A percentile compares a stretch with the other conserved stretches of the same genome.
Conservation (phyloP, 2,113 vertebrate genomes). For the Hemiscyllium ocellatum region DNA sequence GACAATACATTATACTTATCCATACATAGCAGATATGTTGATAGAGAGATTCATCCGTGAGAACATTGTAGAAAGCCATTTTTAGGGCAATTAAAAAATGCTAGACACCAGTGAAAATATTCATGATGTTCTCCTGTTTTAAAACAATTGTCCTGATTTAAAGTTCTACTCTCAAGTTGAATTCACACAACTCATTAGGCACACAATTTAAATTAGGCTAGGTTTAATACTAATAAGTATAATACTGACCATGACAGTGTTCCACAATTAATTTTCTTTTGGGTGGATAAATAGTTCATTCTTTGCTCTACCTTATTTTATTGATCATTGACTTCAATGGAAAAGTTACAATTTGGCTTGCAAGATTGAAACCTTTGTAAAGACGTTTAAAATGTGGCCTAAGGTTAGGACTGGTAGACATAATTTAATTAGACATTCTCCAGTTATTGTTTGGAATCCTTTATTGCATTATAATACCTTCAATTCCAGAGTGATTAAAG, state of each 20-base stretch:
- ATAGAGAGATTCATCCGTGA: neutral
- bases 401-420: neutral
- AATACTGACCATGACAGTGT: neutral
- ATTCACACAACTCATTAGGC: neutral
- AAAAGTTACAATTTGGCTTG: neutral
- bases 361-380: neutral
- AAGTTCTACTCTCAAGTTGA: neutral
- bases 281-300: neutral
- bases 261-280: neutral
- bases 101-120: neutral
- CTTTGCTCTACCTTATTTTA: neutral
- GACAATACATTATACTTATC: constrained; percentile 3
- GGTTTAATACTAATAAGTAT: neutral
- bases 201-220: neutral
- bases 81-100: neutral
- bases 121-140: neutral
- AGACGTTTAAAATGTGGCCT: neutral
- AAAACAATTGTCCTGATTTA: neutral
- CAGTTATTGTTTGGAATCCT: neutral
- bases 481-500: neutral
- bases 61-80: neutral
- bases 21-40: neutral
- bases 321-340: neutral
- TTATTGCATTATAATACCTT: neutral
- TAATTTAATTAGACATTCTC: neutral